Conservation (phyloP, 2,113 vertebrate genomes). For the Gambusia holbrooki region DNA sequence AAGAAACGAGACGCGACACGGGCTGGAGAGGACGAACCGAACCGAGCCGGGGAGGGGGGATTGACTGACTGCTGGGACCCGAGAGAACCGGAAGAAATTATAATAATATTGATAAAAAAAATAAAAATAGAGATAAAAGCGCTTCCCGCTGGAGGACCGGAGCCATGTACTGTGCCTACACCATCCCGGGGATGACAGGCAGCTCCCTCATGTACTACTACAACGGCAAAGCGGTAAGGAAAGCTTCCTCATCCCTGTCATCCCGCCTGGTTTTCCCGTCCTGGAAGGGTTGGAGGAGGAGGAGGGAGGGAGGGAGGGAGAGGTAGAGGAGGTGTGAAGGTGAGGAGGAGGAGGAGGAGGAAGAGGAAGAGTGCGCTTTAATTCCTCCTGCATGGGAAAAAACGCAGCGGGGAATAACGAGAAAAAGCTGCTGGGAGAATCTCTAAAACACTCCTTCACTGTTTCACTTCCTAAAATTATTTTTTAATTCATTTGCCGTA, state of each 20-base stretch:
- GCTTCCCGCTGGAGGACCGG: constrained; percentile 17
- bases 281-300: constrained; percentile 19
- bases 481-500: not conserved
- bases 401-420: not conserved
- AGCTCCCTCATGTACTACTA: constrained; percentile 96
- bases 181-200: constrained; percentile 92
- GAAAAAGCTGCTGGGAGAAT: not conserved
- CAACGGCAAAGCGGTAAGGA: constrained; percentile 96
- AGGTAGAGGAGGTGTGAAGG: constrained; percentile 59
- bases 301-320: not conserved
- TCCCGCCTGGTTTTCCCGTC: not conserved
- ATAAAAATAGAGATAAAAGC: too few species aligned
- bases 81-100: not conserved
- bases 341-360: constrained; percentile 35
- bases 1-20: constrained; percentile 64
- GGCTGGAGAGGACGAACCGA: constrained; percentile 33
- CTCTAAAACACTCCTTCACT: not conserved
- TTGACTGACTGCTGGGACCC: constrained; percentile 8
- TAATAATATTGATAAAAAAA: not conserved
- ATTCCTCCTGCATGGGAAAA: not conserved
- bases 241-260: constrained; percentile 21
- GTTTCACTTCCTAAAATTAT: not conserved
- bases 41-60: constrained; percentile 40
- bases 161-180: constrained; percentile 95
- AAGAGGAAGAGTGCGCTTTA: constrained; percentile 21